Evolutionary conservation across 2,113 vertebrate species (phyloP), one percentile per base, ranked within the genome.

Genomic region (Pseudopipra pipra): DNA sequence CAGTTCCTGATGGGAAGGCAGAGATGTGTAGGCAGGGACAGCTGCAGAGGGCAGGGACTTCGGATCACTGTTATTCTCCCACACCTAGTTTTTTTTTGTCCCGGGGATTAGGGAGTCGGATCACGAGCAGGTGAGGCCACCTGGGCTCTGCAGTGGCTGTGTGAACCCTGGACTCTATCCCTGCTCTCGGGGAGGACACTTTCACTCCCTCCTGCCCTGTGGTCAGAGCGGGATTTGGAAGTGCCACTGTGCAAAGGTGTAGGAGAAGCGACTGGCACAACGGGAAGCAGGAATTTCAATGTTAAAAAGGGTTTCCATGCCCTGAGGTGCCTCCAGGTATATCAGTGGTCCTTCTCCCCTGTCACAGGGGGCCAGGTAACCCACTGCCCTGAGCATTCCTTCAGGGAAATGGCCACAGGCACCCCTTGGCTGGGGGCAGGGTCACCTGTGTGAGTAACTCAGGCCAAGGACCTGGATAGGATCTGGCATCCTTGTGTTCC

Each of bases 271-370:
- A 41, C 21, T 0, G 1, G 66, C 16, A 11, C 9, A 4, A 18
- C 0, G 35, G 25, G 39, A 37, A 68, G 49, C 31, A 23, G 88
- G 17, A 8, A 39, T 77, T 37, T 25, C 4, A 0, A 4, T 18
- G 24, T 2, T 19, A 3, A 8, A 56, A 39, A 39, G 27, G 35
- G 27, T 35, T n/a, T 41, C 28, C 0, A 0, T 51, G 47, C 51
- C 55, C 61, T 9, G 46, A 22, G 15, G 27, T 39, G 54, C 22
- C 49, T 37, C 21, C n/a, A 31, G 43, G 61, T 37, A 11, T 20
- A 8, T 7, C 54, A 2, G 2, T 5, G n/a, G 24, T 31, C 46
- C 41, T 31, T 21, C 46, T 70, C 28, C 52, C 70, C 24, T 12
- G 31, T n/a, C 4, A 1, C 39, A 1, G 1, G 37, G 37, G 37